Conservation (phyloP, 2,113 vertebrate species). For the Antennarius striatus region DNA sequence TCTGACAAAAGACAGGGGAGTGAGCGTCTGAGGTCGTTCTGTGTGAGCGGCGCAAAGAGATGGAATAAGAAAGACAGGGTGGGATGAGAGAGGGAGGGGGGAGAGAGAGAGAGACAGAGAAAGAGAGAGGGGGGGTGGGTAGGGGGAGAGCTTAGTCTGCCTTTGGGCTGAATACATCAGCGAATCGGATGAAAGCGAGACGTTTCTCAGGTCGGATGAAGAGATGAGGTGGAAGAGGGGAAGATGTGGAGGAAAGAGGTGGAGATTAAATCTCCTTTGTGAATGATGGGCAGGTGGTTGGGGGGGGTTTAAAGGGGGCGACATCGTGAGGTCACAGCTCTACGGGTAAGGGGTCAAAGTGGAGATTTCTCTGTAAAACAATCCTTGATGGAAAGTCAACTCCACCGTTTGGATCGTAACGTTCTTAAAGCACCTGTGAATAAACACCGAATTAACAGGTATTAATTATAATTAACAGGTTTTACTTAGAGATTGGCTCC, state of each 20-base stretch:
- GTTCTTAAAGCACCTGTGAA: too few relatives aligned
- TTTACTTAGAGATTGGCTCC: too few relatives aligned
- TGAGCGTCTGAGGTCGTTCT: conserved; percentile 40
- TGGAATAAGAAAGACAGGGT: conserved; percentile 32
- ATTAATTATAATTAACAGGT: too few relatives aligned
- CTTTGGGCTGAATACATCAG: conserved; percentile 49
- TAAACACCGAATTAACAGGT: too few relatives aligned
- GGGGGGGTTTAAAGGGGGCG: too few relatives aligned
- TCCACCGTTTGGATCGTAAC: too few relatives aligned
- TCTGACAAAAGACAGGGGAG: conserved; percentile 65
- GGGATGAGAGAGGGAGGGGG: conserved; percentile 35
- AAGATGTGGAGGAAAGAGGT: background rate
- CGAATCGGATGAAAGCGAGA: conserved; percentile 36
- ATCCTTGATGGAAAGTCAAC: too few relatives aligned
- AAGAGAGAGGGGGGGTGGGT: conserved; percentile 26
- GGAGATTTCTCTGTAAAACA: too few relatives aligned
- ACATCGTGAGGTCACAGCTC: too few relatives aligned
- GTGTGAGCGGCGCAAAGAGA: conserved; percentile 29
- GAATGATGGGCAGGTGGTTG: conserved; percentile 4
- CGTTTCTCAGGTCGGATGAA: conserved; percentile 43
- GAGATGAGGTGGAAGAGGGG: conserved; percentile 13
- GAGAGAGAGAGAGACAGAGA: conserved; percentile 22
- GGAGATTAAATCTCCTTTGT: background rate
- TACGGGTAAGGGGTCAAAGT: too few relatives aligned
- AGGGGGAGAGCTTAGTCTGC: conserved; percentile 50